Evolutionary conservation across 1,140 invertebrate genomes (phyloP), one percentile per base, ranked within the genome.

Genomic region (Diorhabda sublineata): DNA sequence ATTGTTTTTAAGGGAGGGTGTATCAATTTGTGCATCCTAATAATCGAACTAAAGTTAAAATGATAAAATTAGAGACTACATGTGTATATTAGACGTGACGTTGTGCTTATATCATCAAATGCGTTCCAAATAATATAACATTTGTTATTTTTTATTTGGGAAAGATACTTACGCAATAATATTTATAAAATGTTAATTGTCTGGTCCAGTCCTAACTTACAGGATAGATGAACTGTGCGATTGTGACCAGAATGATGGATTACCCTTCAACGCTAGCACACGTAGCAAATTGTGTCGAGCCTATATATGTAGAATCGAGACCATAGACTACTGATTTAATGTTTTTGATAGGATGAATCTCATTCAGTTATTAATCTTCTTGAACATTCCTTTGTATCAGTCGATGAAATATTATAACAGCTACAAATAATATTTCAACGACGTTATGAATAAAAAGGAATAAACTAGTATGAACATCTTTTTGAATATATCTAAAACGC

Each of bases 241-340:
- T n/a, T 52, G 47, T 52, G 47, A 8, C 42, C 45, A 26, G 45
- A 68, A 73, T 75, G 73, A 75, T 75, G 69, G 73, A 75, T 75
- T 73, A 73, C 70, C 43, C 69, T 73, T 70, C 73, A 70, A 71
- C 71, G 71, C 69, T 71, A 70, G 71, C 71, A 74, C 71, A 74
- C 71, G 71, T 73, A 73, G 73, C 71, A 75, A 75, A 75, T 75
- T 75, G 73, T 73, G 71, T 72, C 73, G 69, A 73, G 71, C 45
- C 58, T 11, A 60, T 42, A 52, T 52, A n/a, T 74, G 59, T 71
- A 75, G 66, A 71, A 71, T 72, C 73, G 68, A 66, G 69, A 67
- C 65, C 71, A 65, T 69, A 70, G 71, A 62, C 69, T 74, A 63
- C 65, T 72, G 69, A 70, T 74, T 52, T 74, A 74, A 74, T 74